A percentile compares a stretch with the other conserved stretches of the same genome.
These are phyloP conservation scores for Candidula unifasciata DNA, from an alignment of 2,888 invertebrate genomes.

Conservation along the genomic window DNA sequence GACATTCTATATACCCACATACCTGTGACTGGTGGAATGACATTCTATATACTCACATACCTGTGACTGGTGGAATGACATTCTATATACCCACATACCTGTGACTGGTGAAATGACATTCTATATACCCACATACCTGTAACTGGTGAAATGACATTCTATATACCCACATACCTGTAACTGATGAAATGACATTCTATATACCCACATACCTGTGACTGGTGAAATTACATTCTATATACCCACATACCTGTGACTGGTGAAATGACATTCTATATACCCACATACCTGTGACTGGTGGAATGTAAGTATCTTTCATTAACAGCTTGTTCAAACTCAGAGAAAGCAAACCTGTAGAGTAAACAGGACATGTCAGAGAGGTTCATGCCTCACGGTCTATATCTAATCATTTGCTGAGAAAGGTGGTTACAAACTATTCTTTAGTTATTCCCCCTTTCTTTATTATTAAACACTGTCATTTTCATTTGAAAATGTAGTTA, in stretches of 20 bases:
- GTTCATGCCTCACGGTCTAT: no score
- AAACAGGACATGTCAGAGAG: no score
- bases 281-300: constrained; percentile 59
- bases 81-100: constrained; percentile 56
- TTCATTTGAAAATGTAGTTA: no score
- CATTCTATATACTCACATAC: constrained; percentile 54
- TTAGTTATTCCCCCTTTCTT: no score
- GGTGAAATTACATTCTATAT: constrained; percentile 40
- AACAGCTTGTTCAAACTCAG: constrained; percentile 64
- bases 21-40: constrained; percentile 59
- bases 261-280: background rate
- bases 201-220: constrained; percentile 58
- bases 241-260: constrained; percentile 58
- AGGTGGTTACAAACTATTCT: no score
- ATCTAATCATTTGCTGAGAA: no score
- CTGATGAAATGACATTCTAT: constrained; percentile 49
- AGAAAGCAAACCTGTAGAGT: constrained; percentile 65
- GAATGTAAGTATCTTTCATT: constrained; percentile 59
- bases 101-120: constrained; percentile 53
- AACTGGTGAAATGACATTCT: constrained; percentile 51
- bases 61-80: constrained; percentile 56
- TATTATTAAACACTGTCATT: no score
- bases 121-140: constrained; percentile 56
- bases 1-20: constrained; percentile 27
- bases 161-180: constrained; percentile 57